Conservation (phyloP, 1,140 invertebrate genomes). For the Polyergus mexicanus region DNA sequence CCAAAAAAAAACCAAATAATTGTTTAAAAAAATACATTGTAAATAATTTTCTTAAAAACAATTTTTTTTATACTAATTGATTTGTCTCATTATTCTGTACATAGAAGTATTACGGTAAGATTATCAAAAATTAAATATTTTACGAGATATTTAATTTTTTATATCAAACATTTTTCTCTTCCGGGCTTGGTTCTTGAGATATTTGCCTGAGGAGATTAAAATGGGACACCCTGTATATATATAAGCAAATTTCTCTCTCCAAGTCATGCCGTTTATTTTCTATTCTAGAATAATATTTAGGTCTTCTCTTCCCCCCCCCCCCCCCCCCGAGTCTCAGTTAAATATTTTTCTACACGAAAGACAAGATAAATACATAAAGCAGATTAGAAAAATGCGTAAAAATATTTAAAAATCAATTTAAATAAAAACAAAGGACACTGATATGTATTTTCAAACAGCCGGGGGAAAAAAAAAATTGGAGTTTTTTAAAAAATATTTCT, state of each 20-base stretch:
- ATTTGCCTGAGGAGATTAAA: no score
- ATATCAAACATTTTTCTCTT: no score
- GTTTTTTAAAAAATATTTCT: constrained; percentile 32
- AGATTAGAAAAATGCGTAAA: background rate
- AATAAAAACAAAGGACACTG: background rate
- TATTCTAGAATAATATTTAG: constrained; percentile 36
- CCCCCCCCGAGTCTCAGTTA: background rate
- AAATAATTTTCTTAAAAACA: no score
- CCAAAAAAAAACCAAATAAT: no score
- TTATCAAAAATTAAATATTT: no score
- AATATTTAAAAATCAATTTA: background rate
- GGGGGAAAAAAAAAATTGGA: background rate
- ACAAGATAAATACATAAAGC: background rate
- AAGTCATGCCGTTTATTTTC: constrained; percentile 19
- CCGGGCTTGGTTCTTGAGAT: no score
- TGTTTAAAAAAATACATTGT: no score
- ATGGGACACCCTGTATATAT: no score
- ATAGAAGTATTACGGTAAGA: no score
- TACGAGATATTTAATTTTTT: no score
- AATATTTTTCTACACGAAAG: constrained; percentile 38
- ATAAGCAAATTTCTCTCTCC: background rate
- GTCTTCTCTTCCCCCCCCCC: background rate
- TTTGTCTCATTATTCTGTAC: no score
- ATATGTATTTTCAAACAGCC: constrained; percentile 5
- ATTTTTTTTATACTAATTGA: no score